A percentile compares a stretch with the other conserved stretches of the same genome.
Conservation (phyloP, 2,113 vertebrate genomes). For the Vimba vimba region DNA sequence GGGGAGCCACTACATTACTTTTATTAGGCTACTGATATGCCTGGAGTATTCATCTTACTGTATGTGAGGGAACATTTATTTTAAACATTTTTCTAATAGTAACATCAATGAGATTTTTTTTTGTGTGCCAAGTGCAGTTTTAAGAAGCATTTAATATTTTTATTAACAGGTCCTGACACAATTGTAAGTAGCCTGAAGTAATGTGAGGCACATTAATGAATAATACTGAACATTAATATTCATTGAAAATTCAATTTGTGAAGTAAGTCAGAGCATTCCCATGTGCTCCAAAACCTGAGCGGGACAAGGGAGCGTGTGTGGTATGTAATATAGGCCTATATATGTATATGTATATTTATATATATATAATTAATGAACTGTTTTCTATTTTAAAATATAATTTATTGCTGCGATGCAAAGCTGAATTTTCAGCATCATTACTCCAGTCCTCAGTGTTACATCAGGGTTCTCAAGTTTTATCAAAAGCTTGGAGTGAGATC, state of each 20-base stretch:
- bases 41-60: background rate
- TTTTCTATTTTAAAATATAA: too few species aligned
- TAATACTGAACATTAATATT: background rate
- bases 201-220: background rate
- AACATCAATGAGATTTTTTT: background rate
- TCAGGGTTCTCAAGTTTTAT: too few species aligned
- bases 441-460: too few species aligned
- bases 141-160: background rate
- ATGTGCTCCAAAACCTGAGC: too few species aligned
- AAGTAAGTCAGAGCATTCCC: background rate
- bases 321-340: too few species aligned
- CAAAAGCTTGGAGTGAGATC: too few species aligned
- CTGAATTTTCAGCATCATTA: too few species aligned
- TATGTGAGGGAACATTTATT: background rate
- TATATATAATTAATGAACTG: too few species aligned
- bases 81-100: background rate
- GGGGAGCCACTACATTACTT: background rate
- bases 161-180: background rate
- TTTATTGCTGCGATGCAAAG: too few species aligned
- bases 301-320: too few species aligned
- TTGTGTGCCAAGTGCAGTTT: background rate
- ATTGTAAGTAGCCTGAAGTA: background rate
- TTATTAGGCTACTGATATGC: background rate
- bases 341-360: too few species aligned
- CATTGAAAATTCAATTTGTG: background rate